Evolutionary conservation across 2,797 vertebrate genomes (phyloP).

Genomic region (Dromococcyx pavoninus): DNA sequence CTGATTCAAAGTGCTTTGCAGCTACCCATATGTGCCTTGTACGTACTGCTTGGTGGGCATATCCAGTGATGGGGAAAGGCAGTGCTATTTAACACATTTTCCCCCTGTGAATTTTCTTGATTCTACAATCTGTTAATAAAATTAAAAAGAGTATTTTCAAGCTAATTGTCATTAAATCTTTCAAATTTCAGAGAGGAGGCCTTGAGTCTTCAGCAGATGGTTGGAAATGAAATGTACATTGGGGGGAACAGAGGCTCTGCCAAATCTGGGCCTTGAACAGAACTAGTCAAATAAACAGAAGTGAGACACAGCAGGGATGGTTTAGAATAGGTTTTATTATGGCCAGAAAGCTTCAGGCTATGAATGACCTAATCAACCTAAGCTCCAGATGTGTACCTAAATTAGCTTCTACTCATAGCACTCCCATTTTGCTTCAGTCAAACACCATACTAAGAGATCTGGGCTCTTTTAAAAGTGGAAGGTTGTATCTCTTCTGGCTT

Average conservation of each 20-base stretch:
- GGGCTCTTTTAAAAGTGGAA: background rate
- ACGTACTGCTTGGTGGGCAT: background rate
- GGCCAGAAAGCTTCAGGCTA: constrained; percentile 50
- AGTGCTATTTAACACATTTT: background rate
- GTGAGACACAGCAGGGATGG: constrained; percentile 29
- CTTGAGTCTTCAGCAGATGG: constrained; percentile 58
- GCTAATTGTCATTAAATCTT: constrained; percentile 49
- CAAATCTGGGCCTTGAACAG: constrained; percentile 36
- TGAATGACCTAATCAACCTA: constrained; percentile 49
- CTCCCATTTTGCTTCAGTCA: background rate
- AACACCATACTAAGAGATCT: background rate
- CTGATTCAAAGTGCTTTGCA: background rate
- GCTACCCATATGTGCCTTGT: background rate
- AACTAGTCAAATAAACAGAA: constrained; percentile 60
- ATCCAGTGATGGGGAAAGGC: background rate
- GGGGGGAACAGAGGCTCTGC: constrained; percentile 7
- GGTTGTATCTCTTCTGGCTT: background rate
- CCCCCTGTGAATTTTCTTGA: background rate
- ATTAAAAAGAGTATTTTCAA: constrained; percentile 55
- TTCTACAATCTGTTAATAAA: constrained; percentile 48
- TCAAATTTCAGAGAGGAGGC: constrained; percentile 29
- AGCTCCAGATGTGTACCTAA: background rate
- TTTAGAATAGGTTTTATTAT: constrained; percentile 18
- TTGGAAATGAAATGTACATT: constrained; percentile 41
- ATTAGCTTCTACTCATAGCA: background rate